Base-by-base conservation (phyloP, 1,140 invertebrate genomes). In the Goniozus legneri region DNA sequence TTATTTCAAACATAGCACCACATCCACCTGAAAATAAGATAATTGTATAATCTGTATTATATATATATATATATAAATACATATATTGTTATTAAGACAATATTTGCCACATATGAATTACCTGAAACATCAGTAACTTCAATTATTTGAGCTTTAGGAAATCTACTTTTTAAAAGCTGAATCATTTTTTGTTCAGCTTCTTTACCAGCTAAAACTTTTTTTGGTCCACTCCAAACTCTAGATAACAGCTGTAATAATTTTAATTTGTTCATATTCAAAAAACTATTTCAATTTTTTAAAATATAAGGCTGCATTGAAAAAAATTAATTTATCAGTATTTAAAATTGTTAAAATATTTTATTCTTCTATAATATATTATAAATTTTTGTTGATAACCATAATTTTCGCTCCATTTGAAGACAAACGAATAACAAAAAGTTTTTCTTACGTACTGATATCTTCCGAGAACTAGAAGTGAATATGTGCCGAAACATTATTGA, bases 1-100 rank as follows among this genome's bases (percentile, higher is more conserved):
- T 82, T 21, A 92, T 82, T 75, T 91, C 87, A 76, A 85, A 94
- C 89, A 94, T 92, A 16, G 89, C 87, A 24, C 91, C 91, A 77
- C 91, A 94, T 4, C 90, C 89, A 47, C 89, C 84, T 85, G 50
- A 3, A 67, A 58, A 53, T 54, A 44, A 62, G 38, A 42, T 41
- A 24, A 49, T 16, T 39, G 22, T 18, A 15, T n/a, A 22, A 37
- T 18, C 15, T 10, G 38, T 36, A 38, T 41, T 44, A 33, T 43
- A 41, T 39, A 37, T 12, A 18, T 15, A 20, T 3, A 21, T 21
- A 7, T 10, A 40, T 33, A 4, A n/a, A 8, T 24, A 35, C n/a
- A 8, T 20, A 35, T 6, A 41, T 20, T 15, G 12, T 19, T 21
- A 40, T 35, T 30, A 10, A n/a, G 31, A 21, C 15, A 16, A 24